Percentiles rank a stretch among this genome's conserved stretches.
Conservation (phyloP, 2,113 vertebrate species). For the Rhombomys opimus region DNA sequence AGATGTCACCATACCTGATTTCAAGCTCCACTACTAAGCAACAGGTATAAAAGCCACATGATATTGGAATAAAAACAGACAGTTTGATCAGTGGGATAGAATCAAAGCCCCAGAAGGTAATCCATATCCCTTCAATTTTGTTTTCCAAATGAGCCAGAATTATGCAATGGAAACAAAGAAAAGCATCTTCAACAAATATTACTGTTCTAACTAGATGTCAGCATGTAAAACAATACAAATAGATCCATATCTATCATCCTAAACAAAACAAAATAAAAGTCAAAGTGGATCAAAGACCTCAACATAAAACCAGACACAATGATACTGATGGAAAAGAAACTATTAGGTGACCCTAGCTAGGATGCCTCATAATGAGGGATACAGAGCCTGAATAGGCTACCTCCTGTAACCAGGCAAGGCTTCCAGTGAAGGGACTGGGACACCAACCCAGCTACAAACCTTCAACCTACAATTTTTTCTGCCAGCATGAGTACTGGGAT, state of each 20-base stretch:
- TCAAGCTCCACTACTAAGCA: neutral
- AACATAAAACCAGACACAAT: neutral
- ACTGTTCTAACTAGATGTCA: neutral
- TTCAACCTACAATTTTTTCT: neutral
- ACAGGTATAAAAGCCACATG: neutral
- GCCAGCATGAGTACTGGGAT: neutral
- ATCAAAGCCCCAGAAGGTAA: neutral
- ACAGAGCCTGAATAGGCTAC: neutral
- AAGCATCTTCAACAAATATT: neutral
- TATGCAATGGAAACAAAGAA: neutral
- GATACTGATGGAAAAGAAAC: neutral
- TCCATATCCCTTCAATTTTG: neutral
- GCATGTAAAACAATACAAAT: neutral
- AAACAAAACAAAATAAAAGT: neutral
- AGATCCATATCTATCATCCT: neutral
- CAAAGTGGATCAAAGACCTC: neutral
- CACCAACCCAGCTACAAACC: neutral
- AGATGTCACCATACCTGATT: neutral
- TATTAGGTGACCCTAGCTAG: neutral
- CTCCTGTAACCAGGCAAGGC: neutral
- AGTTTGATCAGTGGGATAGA: neutral
- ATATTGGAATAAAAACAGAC: neutral
- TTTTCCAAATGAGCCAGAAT: neutral
- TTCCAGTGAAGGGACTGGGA: neutral
- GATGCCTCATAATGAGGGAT: neutral